phyloP scores from a whole-genome alignment of 1,140 invertebrate species.

The Parapsyche elsis region DNA sequence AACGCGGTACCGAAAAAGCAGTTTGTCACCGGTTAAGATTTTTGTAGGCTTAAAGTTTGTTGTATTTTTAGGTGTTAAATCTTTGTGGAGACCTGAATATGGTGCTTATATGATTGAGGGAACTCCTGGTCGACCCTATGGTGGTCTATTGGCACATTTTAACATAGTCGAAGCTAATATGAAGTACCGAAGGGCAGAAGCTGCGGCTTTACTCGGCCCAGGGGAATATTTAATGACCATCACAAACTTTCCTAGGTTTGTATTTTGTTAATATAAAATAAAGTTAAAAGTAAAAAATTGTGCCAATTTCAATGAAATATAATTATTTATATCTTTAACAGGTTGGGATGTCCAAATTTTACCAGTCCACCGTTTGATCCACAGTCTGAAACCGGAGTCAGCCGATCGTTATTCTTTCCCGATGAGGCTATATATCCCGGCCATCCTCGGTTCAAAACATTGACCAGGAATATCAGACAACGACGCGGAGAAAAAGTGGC shows the following conservation, averaged over 20 bases:
- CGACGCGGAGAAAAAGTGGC: slow-evolving; percentile 94
- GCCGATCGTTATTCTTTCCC: slow-evolving; percentile 93
- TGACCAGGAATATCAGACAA: slow-evolving; percentile 92
- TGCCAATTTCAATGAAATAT: background rate
- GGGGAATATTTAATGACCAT: slow-evolving; percentile 91
- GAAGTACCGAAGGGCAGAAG: slow-evolving; percentile 89
- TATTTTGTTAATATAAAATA: slow-evolving; percentile 14
- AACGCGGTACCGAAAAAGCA: no score
- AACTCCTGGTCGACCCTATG: slow-evolving; percentile 97
- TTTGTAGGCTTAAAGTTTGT: no score
- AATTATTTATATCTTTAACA: slow-evolving; percentile 60
- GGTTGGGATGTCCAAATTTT: slow-evolving; percentile 89
- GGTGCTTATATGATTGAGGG: slow-evolving; percentile 99
- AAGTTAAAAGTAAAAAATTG: background rate
- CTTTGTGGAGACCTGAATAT: slow-evolving; percentile 97
- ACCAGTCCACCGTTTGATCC: slow-evolving; percentile 82
- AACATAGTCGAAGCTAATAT: slow-evolving; percentile 99
- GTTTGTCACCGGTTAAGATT: no score
- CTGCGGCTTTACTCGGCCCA: slow-evolving; percentile 77
- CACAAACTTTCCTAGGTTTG: slow-evolving; percentile 92
- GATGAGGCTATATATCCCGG: slow-evolving; percentile 93
- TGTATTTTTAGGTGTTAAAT: slow-evolving; percentile 78
- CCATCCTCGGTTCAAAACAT: slow-evolving; percentile 95
- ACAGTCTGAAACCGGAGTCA: slow-evolving; percentile 75
- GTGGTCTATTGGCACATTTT: slow-evolving; percentile 93